Evolutionary conservation across 2,888 invertebrate species (phyloP).

Genomic region (Heliothis peltigera): DNA sequence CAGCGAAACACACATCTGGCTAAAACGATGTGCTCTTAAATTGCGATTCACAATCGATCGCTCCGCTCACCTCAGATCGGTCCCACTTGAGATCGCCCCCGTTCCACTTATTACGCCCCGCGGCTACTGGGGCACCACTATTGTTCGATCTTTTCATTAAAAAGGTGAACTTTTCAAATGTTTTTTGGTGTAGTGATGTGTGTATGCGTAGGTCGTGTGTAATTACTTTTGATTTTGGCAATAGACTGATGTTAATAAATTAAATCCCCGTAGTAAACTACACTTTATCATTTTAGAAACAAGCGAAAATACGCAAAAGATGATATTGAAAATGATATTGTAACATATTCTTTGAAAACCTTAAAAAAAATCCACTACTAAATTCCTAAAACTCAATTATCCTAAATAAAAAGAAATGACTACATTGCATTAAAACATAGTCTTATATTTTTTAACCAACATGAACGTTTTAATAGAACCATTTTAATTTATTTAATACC

Average conservation of each 20-base stretch:
- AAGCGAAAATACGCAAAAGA: too few species aligned
- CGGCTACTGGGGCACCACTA: conserved; percentile 60
- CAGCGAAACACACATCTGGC: conserved; percentile 60
- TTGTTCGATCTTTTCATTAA: conserved; percentile 66
- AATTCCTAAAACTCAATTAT: background rate
- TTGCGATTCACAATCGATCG: conserved; percentile 57
- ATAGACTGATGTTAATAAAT: too few species aligned
- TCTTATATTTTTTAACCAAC: conserved; percentile 17
- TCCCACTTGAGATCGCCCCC: conserved; percentile 61
- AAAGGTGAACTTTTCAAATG: conserved; percentile 58
- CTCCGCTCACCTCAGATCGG: conserved; percentile 53
- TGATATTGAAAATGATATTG: too few species aligned
- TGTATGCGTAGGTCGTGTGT: conserved; percentile 23
- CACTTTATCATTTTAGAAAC: background rate
- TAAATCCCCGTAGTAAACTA: background rate
- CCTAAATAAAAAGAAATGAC: background rate
- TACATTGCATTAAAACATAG: background rate
- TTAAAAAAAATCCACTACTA: background rate
- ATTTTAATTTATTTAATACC: conserved; percentile 22
- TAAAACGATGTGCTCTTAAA: conserved; percentile 54
- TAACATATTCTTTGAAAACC: background rate
- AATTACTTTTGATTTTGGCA: conserved; percentile 13
- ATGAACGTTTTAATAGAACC: conserved; percentile 17
- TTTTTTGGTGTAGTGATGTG: conserved; percentile 43
- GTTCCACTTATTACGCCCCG: conserved; percentile 62